A percentile compares a stretch with the other conserved stretches of the same genome.
Evolutionary conservation across 2,113 vertebrate species (phyloP).

Genomic region (Physeter macrocephalus): DNA sequence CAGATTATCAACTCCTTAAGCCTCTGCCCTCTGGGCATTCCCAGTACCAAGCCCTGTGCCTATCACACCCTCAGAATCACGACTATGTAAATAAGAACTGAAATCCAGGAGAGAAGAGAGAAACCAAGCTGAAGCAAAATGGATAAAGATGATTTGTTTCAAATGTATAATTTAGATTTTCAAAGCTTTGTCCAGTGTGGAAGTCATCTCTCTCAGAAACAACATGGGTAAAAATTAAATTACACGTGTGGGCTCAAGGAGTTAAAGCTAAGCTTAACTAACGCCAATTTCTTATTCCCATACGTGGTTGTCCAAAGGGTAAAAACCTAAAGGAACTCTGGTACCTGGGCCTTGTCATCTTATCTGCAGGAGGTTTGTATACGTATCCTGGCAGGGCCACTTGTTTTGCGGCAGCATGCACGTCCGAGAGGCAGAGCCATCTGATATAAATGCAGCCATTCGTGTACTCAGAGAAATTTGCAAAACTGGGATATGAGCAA

Average conservation of each 20-base stretch:
- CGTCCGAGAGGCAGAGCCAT: not conserved
- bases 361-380: fast-evolving
- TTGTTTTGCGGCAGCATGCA: not conserved
- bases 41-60: not conserved
- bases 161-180: not conserved
- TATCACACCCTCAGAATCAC: constrained; percentile 27
- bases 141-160: not conserved
- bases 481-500: not conserved
- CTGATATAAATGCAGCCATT: not conserved
- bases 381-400: fast-evolving
- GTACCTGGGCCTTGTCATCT: fast-evolving
- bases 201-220: constrained; percentile 65
- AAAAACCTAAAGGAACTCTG: not conserved
- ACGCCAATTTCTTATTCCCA: not conserved
- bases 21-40: not conserved
- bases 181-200: constrained; percentile 49
- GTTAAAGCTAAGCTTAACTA: not conserved
- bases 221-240: constrained; percentile 12
- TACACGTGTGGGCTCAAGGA: not conserved
- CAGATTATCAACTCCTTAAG: not conserved
- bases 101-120: not conserved
- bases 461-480: not conserved
- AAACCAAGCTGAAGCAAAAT: not conserved
- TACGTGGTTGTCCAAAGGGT: not conserved
- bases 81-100: not conserved